phyloP scores from a whole-genome alignment of 2,113 vertebrate genomes.

The Larimichthys crocea region DNA sequence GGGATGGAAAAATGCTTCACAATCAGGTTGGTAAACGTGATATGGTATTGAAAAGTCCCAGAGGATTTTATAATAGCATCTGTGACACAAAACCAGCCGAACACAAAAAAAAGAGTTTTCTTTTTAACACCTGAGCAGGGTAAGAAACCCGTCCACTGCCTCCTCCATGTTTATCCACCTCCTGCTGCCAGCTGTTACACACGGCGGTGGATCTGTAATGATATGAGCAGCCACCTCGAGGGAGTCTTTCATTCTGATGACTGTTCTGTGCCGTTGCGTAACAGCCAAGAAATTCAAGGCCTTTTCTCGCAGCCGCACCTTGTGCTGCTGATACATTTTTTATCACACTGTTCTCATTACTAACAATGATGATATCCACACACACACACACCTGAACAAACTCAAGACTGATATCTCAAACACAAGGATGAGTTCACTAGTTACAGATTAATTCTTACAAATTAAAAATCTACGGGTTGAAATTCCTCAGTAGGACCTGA shows the following conservation, averaged over 20 bases:
- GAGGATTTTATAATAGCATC: neutral
- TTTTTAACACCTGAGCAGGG: neutral
- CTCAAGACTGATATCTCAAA: neutral
- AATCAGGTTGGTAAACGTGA: neutral
- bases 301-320: slow-evolving; percentile 37
- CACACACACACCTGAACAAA: neutral
- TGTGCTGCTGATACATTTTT: slow-evolving; percentile 16
- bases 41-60: neutral
- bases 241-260: slow-evolving; percentile 18
- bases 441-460: neutral
- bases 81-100: neutral
- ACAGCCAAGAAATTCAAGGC: slow-evolving; percentile 14
- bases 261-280: slow-evolving; percentile 21
- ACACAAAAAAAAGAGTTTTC: neutral
- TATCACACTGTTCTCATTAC: neutral
- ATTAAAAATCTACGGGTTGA: neutral
- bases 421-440: neutral
- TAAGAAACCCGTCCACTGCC: neutral
- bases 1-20: neutral
- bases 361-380: neutral
- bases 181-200: slow-evolving; percentile 26
- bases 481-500: neutral
- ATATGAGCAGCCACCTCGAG: slow-evolving; percentile 30
- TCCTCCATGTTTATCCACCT: neutral
- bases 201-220: slow-evolving; percentile 10